Base-by-base conservation (phyloP, 2,888 invertebrate species). In the Linyphia triangularis region DNA sequence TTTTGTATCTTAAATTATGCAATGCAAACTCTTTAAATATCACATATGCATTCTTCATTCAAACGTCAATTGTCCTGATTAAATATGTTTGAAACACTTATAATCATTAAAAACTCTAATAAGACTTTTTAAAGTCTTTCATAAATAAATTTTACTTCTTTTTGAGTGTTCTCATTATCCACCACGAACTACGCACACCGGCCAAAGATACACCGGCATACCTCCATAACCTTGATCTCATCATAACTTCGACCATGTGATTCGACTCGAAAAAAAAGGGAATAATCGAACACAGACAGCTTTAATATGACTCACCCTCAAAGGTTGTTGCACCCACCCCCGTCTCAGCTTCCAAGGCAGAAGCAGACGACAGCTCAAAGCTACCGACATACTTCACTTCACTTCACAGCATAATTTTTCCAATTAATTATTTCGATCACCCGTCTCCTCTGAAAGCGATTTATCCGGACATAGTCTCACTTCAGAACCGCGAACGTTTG, bases 281-380 rank as follows among this genome's bases (percentile, higher is more conserved):
- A 22, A 65, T 28, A 81, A 77, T 59, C 57, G 75, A 75, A 75
- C 30, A 61, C 33, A 19, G 33, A 67, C 81, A 84, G 37, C 24
- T n/a, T n/a, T 5, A 59, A 33, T 30, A 43, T 86, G 86, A 81
- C 86, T 86, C 79, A 86, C 86, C 86, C 67, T 43, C 9, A 72
- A n/a, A 79, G 86, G 86, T 86, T 86, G 86, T 65, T 79, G 86
- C 79, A 72, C 86, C 73, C 79, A 79, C 57, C 86, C 79, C 57
- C 30, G 24, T 59, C 78, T 61, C 26, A 72, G n/a, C 4, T 26
- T 72, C 61, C 33, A 33, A 9, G 33, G 33, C 51, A 28, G 24
- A 28, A 28, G 40, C 81, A 86, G 37, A 65, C 85, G 85, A 86
- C 70, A 79, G 70, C 86, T 73, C 65, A 86, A 7, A 16, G 73